Conservation (phyloP, 2,888 invertebrate species). For the Meteorus colon region DNA sequence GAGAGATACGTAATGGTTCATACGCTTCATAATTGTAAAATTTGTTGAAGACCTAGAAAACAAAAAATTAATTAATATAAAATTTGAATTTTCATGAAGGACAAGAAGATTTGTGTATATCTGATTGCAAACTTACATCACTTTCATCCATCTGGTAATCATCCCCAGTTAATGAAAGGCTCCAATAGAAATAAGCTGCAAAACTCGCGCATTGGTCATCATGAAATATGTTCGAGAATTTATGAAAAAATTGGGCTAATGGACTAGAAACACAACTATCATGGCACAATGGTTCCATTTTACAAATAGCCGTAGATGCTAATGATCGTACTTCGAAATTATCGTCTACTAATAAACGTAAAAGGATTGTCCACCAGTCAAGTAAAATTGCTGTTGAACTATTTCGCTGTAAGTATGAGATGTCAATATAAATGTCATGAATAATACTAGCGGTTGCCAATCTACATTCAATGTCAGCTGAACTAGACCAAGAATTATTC, state of each 20-base stretch:
- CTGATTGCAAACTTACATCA: conserved; percentile 59
- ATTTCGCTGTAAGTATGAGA: not conserved
- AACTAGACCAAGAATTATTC: conserved; percentile 62
- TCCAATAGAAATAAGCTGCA: conserved; percentile 66
- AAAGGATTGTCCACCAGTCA: conserved; percentile 68
- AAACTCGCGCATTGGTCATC: conserved; percentile 51
- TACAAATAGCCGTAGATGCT: conserved; percentile 55
- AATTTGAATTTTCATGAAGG: conserved; percentile 4
- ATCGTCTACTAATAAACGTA: conserved; percentile 67
- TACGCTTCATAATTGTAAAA: conserved; percentile 65
- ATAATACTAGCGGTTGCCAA: conserved; percentile 61
- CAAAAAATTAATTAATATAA: conserved; percentile 12
- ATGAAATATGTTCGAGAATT: conserved; percentile 54
- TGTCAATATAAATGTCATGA: conserved; percentile 53
- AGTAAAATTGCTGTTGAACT: conserved; percentile 48
- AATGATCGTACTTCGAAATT: conserved; percentile 58
- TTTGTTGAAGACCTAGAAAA: conserved; percentile 65
- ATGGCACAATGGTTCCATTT: conserved; percentile 49
- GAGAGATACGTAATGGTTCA: conserved; percentile 61
- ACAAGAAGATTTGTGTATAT: not conserved
- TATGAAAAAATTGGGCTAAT: conserved; percentile 59
- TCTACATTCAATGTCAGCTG: conserved; percentile 58
- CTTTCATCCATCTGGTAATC: conserved; percentile 68
- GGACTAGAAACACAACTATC: conserved; percentile 51
- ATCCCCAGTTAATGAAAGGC: conserved; percentile 59